phyloP scores from a whole-genome alignment of 2,888 invertebrate genomes.

The Hydroisotoma schaefferi region DNA sequence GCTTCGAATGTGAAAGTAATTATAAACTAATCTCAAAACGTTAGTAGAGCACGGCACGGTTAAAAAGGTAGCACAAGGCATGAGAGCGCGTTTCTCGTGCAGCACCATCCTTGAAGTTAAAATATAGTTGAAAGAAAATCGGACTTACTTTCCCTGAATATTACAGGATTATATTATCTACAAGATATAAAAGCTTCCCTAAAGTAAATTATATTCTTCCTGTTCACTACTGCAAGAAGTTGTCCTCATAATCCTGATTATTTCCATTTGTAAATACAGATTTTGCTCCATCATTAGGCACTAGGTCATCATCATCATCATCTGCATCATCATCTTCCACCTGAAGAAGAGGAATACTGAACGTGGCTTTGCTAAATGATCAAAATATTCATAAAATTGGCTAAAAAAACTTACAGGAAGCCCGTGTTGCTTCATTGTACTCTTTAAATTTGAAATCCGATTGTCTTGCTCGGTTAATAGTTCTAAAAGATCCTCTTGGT shows the following conservation, averaged over 20 bases:
- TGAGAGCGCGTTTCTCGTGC: too few species aligned
- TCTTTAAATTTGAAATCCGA: constrained; percentile 65
- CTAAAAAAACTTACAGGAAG: constrained; percentile 3
- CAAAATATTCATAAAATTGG: neutral
- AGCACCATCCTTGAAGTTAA: too few species aligned
- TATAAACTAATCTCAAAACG: too few species aligned
- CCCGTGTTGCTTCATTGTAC: constrained; percentile 10
- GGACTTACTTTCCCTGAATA: too few species aligned
- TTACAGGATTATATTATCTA: too few species aligned
- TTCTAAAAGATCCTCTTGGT: constrained; percentile 89
- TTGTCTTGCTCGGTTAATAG: constrained; percentile 83
- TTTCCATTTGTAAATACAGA: neutral
- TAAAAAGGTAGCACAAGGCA: too few species aligned
- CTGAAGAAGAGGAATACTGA: neutral
- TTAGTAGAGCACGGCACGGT: too few species aligned
- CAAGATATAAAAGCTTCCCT: too few species aligned
- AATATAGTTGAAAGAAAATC: too few species aligned
- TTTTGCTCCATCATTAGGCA: constrained; percentile 4
- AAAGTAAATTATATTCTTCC: too few species aligned
- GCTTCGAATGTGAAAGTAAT: too few species aligned
- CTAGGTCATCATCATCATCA: constrained; percentile 15
- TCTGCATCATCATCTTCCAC: constrained; percentile 13
- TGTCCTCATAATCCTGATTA: constrained; percentile 10
- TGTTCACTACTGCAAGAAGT: constrained; percentile 11
- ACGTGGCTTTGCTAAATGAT: neutral